A percentile compares a stretch with the other conserved stretches of the same genome.
Evolutionary conservation across 2,113 vertebrate genomes (phyloP).

Genomic region (Tympanuchus pallidicinctus): DNA sequence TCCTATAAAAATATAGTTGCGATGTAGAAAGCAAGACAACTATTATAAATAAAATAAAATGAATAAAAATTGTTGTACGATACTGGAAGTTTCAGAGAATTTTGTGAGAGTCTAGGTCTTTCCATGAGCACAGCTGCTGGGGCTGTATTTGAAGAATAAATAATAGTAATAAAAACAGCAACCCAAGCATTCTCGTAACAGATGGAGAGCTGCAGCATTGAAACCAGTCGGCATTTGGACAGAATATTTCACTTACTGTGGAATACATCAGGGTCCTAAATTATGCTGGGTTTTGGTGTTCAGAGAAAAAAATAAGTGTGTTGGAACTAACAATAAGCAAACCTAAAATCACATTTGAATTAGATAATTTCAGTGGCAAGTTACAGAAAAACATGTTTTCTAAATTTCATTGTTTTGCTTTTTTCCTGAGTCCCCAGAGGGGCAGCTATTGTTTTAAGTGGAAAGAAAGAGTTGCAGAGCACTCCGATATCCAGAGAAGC

Average conservation of each 20-base stretch:
- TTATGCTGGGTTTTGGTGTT: constrained; percentile 4
- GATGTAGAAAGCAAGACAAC: neutral
- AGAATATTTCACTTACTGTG: neutral
- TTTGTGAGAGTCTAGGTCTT: neutral
- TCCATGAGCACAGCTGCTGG: neutral
- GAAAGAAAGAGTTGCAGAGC: neutral
- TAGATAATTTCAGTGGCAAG: neutral
- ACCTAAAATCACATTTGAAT: neutral
- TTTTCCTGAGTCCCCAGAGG: neutral
- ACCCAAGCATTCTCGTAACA: neutral
- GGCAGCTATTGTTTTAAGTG: neutral
- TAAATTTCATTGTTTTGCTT: neutral
- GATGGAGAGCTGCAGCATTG: neutral
- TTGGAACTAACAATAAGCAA: constrained; percentile 20
- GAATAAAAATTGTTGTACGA: neutral
- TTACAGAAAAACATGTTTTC: neutral
- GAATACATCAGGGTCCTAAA: constrained; percentile 34
- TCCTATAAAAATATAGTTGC: neutral
- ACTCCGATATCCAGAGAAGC: neutral
- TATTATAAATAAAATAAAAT: neutral
- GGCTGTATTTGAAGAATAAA: neutral
- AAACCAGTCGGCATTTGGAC: constrained; percentile 9
- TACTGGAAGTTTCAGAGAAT: neutral
- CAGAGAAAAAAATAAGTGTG: neutral
- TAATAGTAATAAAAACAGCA: neutral